Conservation (phyloP, 1,140 invertebrate genomes). For the Pachypeltis micranthus region DNA sequence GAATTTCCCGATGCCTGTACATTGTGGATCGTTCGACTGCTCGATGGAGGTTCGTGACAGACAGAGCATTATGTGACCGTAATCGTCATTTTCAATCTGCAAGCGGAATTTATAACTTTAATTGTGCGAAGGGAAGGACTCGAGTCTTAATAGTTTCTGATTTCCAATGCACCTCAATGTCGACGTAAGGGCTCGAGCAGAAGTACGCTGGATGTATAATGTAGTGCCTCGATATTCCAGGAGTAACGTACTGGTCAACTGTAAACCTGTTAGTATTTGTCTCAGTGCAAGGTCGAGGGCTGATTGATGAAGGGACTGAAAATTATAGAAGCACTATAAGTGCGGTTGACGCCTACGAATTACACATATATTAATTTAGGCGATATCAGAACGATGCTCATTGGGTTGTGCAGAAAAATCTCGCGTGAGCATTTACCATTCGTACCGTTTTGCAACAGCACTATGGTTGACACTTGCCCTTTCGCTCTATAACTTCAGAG, state of each 20-base stretch:
- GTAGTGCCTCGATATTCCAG: neutral
- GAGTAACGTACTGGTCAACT: neutral
- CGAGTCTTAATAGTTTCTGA: neutral
- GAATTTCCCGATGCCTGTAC: neutral
- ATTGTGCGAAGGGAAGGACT: no score
- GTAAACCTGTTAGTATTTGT: neutral
- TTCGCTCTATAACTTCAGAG: no score
- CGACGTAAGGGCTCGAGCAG: neutral
- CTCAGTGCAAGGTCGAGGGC: neutral
- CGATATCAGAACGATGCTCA: no score
- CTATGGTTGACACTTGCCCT: no score
- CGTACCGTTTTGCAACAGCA: no score
- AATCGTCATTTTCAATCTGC: neutral
- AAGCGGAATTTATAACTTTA: neutral
- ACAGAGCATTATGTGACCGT: neutral
- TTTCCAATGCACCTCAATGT: conserved; percentile 6
- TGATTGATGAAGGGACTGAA: neutral
- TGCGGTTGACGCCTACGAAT: no score
- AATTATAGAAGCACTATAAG: no score
- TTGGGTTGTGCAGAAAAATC: no score
- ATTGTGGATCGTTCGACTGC: neutral
- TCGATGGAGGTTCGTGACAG: neutral
- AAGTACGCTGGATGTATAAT: conserved; percentile 1
- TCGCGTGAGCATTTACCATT: no score
- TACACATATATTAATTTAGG: no score